A percentile compares a stretch with the other conserved stretches of the same genome.
Evolutionary conservation across 2,797 vertebrate genomes (phyloP).

Genomic region (Notoglanidium macrostoma): DNA sequence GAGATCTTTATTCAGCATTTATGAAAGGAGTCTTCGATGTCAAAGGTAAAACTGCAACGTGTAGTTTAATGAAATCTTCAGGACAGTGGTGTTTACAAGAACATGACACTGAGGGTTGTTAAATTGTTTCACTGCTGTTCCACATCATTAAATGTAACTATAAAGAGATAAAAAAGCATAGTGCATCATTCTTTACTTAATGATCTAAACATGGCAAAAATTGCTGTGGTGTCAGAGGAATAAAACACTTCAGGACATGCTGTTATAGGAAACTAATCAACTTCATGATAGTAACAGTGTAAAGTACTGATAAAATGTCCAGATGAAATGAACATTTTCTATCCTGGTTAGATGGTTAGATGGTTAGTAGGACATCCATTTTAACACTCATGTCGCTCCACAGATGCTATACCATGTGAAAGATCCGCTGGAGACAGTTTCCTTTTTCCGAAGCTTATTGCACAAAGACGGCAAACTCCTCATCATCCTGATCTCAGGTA

Average conservation of each 20-base stretch:
- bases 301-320: too few species aligned
- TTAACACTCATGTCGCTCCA: not conserved
- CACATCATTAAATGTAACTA: too few species aligned
- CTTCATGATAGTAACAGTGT: not conserved
- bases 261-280: too few species aligned
- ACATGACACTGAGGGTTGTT: too few species aligned
- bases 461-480: conserved; percentile 82
- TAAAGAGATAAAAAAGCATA: too few species aligned
- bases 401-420: conserved; percentile 94
- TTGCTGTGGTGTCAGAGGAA: too few species aligned
- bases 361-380: not conserved
- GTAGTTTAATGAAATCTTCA: not conserved
- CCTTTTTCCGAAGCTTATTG: conserved; percentile 85
- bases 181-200: too few species aligned
- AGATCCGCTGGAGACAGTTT: conserved; percentile 79
- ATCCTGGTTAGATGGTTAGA: too few species aligned
- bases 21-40: not conserved
- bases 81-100: too few species aligned
- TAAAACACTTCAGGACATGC: too few species aligned
- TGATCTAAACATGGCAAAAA: too few species aligned
- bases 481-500: conserved; percentile 88
- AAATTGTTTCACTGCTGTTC: too few species aligned
- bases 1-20: not conserved
- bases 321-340: not conserved
- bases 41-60: not conserved